Base-by-base conservation (phyloP, 2,797 vertebrate genomes). In the Triplophysa bombifrons region DNA sequence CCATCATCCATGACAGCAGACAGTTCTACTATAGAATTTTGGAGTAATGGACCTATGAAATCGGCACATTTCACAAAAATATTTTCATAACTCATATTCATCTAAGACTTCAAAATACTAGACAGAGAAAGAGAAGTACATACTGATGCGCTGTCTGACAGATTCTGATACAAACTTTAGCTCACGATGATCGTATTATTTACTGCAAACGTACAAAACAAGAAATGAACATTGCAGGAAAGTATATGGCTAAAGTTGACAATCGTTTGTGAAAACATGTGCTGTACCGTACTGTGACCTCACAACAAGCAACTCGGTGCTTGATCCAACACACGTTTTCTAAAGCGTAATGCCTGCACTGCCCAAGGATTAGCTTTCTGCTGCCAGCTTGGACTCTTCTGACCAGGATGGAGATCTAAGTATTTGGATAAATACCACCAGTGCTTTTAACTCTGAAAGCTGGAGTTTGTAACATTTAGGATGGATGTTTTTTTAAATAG, bases 401-500 rank as follows among this genome's bases (percentile, higher is more conserved):
- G 60, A 63, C 60, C 16, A 38, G 66, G 67, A 78, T 22, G 65
- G 77, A 72, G 69, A 72, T 25, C 16, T n/a, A 34, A 72, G 76
- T 55, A 27, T 78, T 61, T 72, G 77, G 69, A 69, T 41, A 72
- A 72, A 72, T 22, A 48, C 77, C 77, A 72, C 58, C 69, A 79
- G 77, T 65, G 77, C 77, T 65, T 72, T 79, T 78, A 76, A 68
- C 76, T 70, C 76, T 63, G 63, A 76, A 56, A 55, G 50, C 74
- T 66, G n/a, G 55, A 63, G 67, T 70, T 63, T 53, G 65, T 58
- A 60, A 68, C 63, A 56, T 56, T 67, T 46, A 76, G 64, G 25
- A 25, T 25, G 25, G 50, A 56, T 66, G 53, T 76, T 70, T 64
- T 70, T 65, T 64, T 53, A 75, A 25, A 66, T 25, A 50, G 73